Conservation (phyloP, 2,888 invertebrate genomes). For the Lithophane semibrunnea region DNA sequence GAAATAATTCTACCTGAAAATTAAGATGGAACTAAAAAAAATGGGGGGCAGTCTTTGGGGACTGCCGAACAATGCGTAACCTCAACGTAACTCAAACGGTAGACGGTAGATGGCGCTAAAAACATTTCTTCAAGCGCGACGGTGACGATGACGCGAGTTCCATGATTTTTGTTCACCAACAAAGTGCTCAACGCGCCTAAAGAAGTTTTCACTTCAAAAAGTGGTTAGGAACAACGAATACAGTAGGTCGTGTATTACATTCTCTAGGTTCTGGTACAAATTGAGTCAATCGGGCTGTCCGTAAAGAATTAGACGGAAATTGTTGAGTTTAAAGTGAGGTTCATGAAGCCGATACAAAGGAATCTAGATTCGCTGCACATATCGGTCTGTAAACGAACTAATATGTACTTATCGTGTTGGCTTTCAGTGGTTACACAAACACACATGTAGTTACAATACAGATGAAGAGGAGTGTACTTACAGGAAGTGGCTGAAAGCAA, state of each 20-base stretch:
- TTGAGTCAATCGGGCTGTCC: constrained; percentile 25
- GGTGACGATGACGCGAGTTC: too few species aligned
- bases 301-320: constrained; percentile 14
- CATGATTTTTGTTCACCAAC: too few species aligned
- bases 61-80: too few species aligned
- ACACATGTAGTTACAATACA: not conserved
- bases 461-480: not conserved
- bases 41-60: too few species aligned
- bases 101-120: too few species aligned
- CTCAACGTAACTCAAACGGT: too few species aligned
- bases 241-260: constrained; percentile 17
- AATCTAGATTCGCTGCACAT: not conserved
- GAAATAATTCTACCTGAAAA: not conserved
- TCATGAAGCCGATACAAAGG: constrained; percentile 7
- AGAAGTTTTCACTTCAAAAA: not conserved
- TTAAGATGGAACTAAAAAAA: not conserved
- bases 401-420: constrained; percentile 10
- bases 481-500: not conserved
- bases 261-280: constrained; percentile 37
- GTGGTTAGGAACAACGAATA: not conserved
- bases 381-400: not conserved
- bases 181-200: too few species aligned
- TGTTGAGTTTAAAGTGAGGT: not conserved
- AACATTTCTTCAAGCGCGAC: too few species aligned
- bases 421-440: not conserved